A percentile compares a stretch with the other conserved stretches of the same genome.
Conservation (phyloP, 1,140 invertebrate species). For the silkworm (Bombyx mori) region ASM3026992v2 NC_085123.1:10716001-10716500, state of each 20-base stretch:
- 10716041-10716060: no score
- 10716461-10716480: neutral
- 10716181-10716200: slow-evolving; percentile 4
- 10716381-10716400: slow-evolving; percentile 86
- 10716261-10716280: slow-evolving; percentile 89
- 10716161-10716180: neutral
- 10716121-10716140: no score
- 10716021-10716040: no score
- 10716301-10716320: slow-evolving; percentile 50
- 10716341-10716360: slow-evolving; percentile 95
- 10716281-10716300: slow-evolving; percentile 85
- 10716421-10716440: neutral
- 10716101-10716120: no score
- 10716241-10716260: slow-evolving; percentile 83
- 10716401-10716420: neutral
- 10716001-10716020: no score
- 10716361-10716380: slow-evolving; percentile 97
- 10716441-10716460: no score
- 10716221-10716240: slow-evolving; percentile 82
- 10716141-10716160: no score
- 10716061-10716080: no score
- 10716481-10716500: neutral
- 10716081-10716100: no score
- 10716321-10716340: slow-evolving; percentile 94
- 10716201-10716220: slow-evolving; percentile 87